These are phyloP conservation scores for Meteorus cinctellus DNA, from an alignment of 2,888 invertebrate species.

Conservation along the genomic window DNA sequence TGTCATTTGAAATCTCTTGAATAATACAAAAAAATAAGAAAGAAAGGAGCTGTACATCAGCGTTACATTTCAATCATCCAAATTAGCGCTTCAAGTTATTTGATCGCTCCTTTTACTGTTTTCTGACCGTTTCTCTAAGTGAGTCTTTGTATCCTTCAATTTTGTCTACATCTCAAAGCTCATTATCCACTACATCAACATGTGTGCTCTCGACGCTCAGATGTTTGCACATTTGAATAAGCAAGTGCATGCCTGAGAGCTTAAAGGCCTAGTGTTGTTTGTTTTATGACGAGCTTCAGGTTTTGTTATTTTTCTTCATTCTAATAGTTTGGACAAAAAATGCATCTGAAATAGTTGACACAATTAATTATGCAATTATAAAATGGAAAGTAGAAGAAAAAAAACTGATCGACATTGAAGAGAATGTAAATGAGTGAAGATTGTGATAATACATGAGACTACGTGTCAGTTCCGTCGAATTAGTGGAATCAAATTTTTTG, in stretches of 20 bases:
- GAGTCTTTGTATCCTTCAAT: conserved; percentile 29
- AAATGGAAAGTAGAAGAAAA: background rate
- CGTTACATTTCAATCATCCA: too few relatives aligned
- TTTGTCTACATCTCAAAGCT: conserved; percentile 30
- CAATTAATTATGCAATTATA: background rate
- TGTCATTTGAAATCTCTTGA: background rate
- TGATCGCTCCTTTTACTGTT: conserved; percentile 24
- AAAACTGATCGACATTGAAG: background rate
- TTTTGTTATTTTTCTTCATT: background rate
- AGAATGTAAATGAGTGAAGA: background rate
- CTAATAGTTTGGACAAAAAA: background rate
- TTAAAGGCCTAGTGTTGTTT: conserved; percentile 59
- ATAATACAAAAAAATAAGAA: conserved; percentile 1
- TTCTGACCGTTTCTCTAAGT: conserved; percentile 27
- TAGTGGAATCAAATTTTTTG: background rate
- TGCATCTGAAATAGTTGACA: background rate
- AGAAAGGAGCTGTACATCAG: too few relatives aligned
- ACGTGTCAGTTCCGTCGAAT: background rate
- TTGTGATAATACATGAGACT: conserved; percentile 2
- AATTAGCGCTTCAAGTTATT: background rate
- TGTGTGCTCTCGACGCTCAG: conserved; percentile 45
- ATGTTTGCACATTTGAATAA: conserved; percentile 47
- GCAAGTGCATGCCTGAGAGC: conserved; percentile 62
- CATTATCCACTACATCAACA: conserved; percentile 24
- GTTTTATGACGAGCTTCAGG: background rate